These are phyloP conservation scores for Thereva unica DNA, from an alignment of 2,888 invertebrate species.

Conservation along the genomic window DNA sequence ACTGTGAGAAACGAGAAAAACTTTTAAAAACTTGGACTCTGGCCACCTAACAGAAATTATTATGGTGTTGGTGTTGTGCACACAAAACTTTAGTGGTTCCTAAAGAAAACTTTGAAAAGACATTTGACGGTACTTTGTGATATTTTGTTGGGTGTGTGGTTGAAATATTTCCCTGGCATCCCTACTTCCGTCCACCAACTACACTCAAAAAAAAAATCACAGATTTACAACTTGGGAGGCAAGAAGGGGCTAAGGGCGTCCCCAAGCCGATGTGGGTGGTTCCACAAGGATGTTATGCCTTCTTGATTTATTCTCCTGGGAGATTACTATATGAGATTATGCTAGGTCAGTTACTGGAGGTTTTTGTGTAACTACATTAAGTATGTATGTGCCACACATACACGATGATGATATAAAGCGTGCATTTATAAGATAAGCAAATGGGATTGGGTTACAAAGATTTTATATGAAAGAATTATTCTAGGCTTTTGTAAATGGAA, in stretches of 20 bases:
- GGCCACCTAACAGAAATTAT: neutral
- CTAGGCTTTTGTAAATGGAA: too few relatives aligned
- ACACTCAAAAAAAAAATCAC: neutral
- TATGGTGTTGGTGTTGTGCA: constrained; percentile 3
- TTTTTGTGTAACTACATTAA: too few relatives aligned
- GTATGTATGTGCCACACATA: too few relatives aligned
- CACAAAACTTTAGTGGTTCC: constrained; percentile 30
- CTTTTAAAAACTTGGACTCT: constrained; percentile 10
- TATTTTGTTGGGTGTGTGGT: neutral
- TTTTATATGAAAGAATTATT: too few relatives aligned
- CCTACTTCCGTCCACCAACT: neutral
- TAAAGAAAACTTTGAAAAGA: constrained; percentile 20
- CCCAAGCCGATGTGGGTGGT: too few relatives aligned
- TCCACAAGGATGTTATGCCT: too few relatives aligned
- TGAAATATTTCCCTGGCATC: neutral
- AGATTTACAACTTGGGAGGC: neutral
- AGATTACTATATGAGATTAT: too few relatives aligned
- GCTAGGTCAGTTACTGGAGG: too few relatives aligned
- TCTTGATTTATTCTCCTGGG: too few relatives aligned
- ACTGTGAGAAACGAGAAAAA: constrained; percentile 25
- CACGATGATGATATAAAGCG: too few relatives aligned
- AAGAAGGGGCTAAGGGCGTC: neutral
- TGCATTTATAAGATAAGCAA: too few relatives aligned
- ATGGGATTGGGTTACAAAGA: too few relatives aligned
- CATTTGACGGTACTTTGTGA: constrained; percentile 31